These are phyloP conservation scores for Rhinella marina DNA, from an alignment of 2,797 vertebrate genomes.

Conservation along the genomic window DNA sequence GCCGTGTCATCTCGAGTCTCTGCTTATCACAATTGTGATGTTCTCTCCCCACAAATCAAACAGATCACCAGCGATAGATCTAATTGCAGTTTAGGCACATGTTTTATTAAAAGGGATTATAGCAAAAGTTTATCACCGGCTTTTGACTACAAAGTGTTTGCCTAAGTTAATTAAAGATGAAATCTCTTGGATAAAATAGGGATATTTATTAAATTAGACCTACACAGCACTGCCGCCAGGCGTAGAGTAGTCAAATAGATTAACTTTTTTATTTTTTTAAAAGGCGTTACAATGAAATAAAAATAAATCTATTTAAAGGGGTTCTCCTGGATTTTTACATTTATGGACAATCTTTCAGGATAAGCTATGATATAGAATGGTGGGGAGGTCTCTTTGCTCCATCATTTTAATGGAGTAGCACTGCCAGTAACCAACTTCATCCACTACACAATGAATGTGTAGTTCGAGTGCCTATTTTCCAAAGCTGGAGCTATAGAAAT, in stretches of 20 bases:
- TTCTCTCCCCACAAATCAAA: neutral
- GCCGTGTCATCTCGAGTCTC: neutral
- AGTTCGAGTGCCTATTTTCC: no score
- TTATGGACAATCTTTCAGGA: no score
- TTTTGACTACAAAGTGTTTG: slow-evolving; percentile 39
- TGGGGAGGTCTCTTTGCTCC: no score
- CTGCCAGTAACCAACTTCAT: no score
- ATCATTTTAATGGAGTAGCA: no score
- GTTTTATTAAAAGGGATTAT: slow-evolving; percentile 31
- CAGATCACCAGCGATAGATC: slow-evolving; percentile 10
- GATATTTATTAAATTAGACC: slow-evolving; percentile 19
- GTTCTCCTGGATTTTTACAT: no score
- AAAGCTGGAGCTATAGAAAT: no score
- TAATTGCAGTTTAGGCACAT: slow-evolving; percentile 23
- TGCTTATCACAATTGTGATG: slow-evolving; percentile 26
- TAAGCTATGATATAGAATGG: no score
- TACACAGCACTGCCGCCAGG: neutral
- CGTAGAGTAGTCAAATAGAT: neutral
- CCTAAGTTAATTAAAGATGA: slow-evolving; percentile 48
- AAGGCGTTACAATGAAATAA: neutral
- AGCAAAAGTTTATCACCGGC: slow-evolving; percentile 31
- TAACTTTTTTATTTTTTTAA: neutral
- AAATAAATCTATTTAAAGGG: no score
- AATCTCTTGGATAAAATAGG: slow-evolving; percentile 34
- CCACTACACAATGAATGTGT: no score